These are phyloP conservation scores for Leptobrachium ailaonicum DNA, from an alignment of 2,113 vertebrate species.

Conservation along the genomic window DNA sequence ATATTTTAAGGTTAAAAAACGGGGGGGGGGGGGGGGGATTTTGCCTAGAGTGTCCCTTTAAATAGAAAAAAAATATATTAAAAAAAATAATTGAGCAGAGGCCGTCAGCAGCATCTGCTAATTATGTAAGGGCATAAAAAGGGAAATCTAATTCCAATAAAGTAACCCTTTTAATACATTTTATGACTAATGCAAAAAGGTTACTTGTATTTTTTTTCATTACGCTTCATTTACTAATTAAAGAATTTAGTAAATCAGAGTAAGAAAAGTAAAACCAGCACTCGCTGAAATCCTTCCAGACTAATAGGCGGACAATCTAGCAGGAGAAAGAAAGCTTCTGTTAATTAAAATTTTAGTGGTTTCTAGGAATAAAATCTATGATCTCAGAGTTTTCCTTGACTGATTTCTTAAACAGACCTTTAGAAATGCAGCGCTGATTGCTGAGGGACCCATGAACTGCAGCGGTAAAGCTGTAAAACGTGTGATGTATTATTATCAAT, in stretches of 20 bases:
- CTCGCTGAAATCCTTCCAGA: constrained; percentile 52
- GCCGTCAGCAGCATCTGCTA: too few species aligned
- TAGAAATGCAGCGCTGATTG: constrained; percentile 4
- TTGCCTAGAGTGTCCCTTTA: too few species aligned
- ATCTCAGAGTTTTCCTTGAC: constrained; percentile 32
- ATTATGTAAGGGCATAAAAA: too few species aligned
- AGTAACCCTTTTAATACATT: too few species aligned
- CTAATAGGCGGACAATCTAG: constrained; percentile 43
- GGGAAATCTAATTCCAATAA: too few species aligned
- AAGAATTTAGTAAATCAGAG: constrained; percentile 6
- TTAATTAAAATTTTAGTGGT: constrained; percentile 47
- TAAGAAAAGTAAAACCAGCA: constrained; percentile 34
- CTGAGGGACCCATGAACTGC: not conserved
- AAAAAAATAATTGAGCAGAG: too few species aligned
- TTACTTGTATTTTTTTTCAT: too few species aligned
- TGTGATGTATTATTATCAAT: not conserved
- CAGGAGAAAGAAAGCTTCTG: constrained; percentile 49
- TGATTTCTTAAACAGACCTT: constrained; percentile 23
- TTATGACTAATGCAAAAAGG: too few species aligned
- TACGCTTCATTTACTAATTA: not conserved
- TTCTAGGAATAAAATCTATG: constrained; percentile 47
- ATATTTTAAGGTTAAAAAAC: too few species aligned
- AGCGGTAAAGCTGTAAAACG: not conserved
- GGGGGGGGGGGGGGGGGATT: too few species aligned
- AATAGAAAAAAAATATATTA: too few species aligned